Evolutionary conservation across 2,888 invertebrate genomes (phyloP), one percentile per base, ranked within the genome.

Genomic region (Drosophila formosana): DNA sequence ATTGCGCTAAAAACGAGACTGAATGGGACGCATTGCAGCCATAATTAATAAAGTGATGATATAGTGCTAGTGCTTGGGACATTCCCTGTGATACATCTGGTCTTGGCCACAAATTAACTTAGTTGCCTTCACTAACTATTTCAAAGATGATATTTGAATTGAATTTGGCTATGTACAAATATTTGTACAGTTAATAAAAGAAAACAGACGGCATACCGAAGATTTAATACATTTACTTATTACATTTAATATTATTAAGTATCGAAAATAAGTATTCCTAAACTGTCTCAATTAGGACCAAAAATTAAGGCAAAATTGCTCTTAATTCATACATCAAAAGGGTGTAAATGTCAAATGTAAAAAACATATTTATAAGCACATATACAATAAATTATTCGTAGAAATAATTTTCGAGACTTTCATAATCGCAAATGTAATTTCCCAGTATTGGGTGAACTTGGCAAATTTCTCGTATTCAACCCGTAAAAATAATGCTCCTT

Each of bases 1-100:
- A 89, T 89, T 89, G 89, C 84, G 89, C 84, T 84, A 84, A 89
- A 87, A 84, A 73, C 85, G 84, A 78, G 87, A 81, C 85, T 66
- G 53, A 69, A 65, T 74, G 76, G 75, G 51, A n/a, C 60, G 50
- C 52, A 39, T 41, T 80, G 68, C 52, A 61, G 73, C 77, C 66
- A 80, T 68, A 70, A 78, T 76, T 78, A 87, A 83, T 84, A 87
- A 68, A 64, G 49, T 66, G 66, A 73, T 73, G 84, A 78, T 63
- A 75, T 32, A 49, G 25, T 64, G 62, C 28, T 28, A 11, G 30
- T 41, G n/a, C 26, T 39, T 60, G 50, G 25, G 28, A 18, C 18
- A 18, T 18, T 18, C 18, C 13, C 37, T 39, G 5, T 1, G 18
- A 18, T 18, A 18, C 18, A 18, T 18, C 18, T 18, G 18, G 18